Evolutionary conservation across 2,797 vertebrate species (phyloP).

Genomic region (Centropyge bicolor): DNA sequence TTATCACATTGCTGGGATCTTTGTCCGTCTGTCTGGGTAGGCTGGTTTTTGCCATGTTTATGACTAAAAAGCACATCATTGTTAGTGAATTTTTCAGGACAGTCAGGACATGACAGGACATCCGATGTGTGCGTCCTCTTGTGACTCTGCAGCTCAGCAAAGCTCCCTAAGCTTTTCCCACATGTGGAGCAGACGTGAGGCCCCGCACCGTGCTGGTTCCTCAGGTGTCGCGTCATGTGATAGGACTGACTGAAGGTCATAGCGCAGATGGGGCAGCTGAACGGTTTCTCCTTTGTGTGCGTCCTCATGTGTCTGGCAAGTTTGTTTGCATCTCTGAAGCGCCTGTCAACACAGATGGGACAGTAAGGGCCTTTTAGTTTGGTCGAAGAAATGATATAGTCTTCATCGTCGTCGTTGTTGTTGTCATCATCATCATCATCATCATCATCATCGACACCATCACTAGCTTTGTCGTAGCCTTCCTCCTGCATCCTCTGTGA

Average conservation of each 20-base stretch:
- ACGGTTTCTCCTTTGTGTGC: conserved; percentile 80
- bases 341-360: conserved; percentile 50
- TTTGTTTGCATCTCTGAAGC: conserved; percentile 67
- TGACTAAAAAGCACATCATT: conserved; percentile 30
- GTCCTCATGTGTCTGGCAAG: conserved; percentile 77
- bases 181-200: conserved; percentile 69
- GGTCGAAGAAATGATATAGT: neutral
- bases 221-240: conserved; percentile 79
- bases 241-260: conserved; percentile 75
- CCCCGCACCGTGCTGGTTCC: conserved; percentile 64
- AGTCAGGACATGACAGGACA: conserved; percentile 41
- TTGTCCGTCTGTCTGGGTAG: neutral
- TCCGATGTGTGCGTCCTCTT: conserved; percentile 52
- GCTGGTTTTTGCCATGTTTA: conserved; percentile 7
- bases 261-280: conserved; percentile 64
- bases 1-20: neutral
- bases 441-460: neutral
- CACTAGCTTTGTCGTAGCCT: conserved; percentile 3
- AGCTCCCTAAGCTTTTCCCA: conserved; percentile 51
- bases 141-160: conserved; percentile 60
- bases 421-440: neutral
- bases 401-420: conserved; percentile 35
- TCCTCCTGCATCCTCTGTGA: conserved; percentile 23
- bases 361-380: conserved; percentile 59
- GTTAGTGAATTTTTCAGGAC: conserved; percentile 35